Conservation (phyloP, 2,797 vertebrate species). For the Oreortyx pictus region DNA sequence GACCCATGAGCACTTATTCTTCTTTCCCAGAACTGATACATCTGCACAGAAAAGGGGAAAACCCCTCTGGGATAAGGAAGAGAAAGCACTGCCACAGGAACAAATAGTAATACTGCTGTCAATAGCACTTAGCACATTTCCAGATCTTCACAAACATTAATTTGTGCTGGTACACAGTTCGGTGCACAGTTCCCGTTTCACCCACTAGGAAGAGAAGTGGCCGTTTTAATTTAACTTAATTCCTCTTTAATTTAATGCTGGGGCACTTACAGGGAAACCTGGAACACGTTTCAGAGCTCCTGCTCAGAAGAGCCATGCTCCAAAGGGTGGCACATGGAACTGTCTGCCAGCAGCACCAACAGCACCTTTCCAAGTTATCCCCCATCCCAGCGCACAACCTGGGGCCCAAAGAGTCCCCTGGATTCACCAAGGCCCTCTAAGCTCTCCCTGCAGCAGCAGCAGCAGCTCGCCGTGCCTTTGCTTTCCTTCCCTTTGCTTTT, state of each 20-base stretch:
- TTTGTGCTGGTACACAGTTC: conserved; percentile 57
- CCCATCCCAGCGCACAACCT: background rate
- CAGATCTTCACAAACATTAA: conserved; percentile 68
- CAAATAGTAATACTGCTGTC: conserved; percentile 66
- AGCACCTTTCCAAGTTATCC: background rate
- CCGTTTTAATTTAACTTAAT: conserved; percentile 47
- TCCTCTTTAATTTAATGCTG: conserved; percentile 49
- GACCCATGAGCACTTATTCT: background rate
- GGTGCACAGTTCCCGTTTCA: conserved; percentile 23
- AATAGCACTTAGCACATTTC: conserved; percentile 60
- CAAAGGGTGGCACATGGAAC: background rate
- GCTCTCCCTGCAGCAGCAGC: background rate
- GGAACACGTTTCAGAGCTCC: background rate
- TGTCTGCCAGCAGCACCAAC: background rate
- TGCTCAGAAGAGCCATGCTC: background rate
- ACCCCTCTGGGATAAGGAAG: conserved; percentile 46
- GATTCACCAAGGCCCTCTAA: background rate
- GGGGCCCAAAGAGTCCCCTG: background rate
- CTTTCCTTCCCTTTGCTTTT: background rate
- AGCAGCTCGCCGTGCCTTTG: too few relatives aligned
- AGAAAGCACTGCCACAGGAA: conserved; percentile 63
- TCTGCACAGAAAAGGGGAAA: conserved; percentile 46
- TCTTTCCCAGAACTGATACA: conserved; percentile 7
- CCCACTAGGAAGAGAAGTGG: background rate
- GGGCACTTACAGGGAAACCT: background rate